Evolutionary conservation across 2,888 invertebrate species (phyloP).

Genomic region (Polymixis lichenea): DNA sequence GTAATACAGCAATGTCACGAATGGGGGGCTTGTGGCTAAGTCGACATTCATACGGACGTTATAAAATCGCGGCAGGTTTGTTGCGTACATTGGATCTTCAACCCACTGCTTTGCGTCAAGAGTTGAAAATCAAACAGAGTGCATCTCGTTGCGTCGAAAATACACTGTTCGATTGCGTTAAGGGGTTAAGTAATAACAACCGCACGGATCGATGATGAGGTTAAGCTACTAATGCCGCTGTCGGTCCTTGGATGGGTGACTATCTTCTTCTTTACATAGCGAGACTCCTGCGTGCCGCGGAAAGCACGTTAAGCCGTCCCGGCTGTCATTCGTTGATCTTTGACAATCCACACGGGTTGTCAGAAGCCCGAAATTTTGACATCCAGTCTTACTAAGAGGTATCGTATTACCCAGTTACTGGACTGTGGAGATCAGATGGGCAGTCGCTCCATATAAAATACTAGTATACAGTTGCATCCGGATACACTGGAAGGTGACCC

Average conservation of each 20-base stretch:
- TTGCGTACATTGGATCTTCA: too few species aligned
- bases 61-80: too few species aligned
- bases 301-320: neutral
- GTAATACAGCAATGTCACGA: slow-evolving; percentile 62
- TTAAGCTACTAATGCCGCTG: too few species aligned
- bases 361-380: neutral
- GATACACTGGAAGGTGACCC: neutral
- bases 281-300: too few species aligned
- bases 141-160: too few species aligned
- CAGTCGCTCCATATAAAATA: neutral
- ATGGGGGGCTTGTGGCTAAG: slow-evolving; percentile 4
- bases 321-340: neutral
- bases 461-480: neutral
- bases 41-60: neutral
- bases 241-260: neutral
- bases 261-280: neutral
- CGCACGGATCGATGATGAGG: neutral
- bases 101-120: too few species aligned
- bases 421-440: too few species aligned
- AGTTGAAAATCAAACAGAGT: too few species aligned
- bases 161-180: too few species aligned
- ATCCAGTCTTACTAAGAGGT: neutral
- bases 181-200: too few species aligned
- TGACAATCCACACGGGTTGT: neutral
- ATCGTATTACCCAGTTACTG: neutral